phyloP scores from a whole-genome alignment of 1,140 invertebrate species.

The Bombyx mori region DNA sequence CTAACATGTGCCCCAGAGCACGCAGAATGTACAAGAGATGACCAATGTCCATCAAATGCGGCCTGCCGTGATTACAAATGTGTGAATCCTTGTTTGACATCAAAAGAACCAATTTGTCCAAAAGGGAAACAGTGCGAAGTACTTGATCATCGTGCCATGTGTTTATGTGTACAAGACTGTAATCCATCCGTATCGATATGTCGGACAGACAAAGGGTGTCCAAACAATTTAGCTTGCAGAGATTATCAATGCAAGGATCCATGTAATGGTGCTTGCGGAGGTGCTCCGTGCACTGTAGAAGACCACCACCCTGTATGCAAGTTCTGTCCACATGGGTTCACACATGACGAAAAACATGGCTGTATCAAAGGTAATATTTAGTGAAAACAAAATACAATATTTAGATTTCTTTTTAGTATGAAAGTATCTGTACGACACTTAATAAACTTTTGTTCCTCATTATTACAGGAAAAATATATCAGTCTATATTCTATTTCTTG shows the following conservation, averaged over 20 bases:
- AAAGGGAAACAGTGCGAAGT: slow-evolving; percentile 88
- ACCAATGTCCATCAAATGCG: slow-evolving; percentile 88
- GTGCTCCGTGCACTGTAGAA: slow-evolving; percentile 90
- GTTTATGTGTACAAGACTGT: slow-evolving; percentile 89
- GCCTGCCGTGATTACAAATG: slow-evolving; percentile 87
- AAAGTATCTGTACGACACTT: slow-evolving; percentile 55
- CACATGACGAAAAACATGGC: slow-evolving; percentile 90
- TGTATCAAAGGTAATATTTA: slow-evolving; percentile 91
- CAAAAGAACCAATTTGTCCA: slow-evolving; percentile 77
- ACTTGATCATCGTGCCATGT: slow-evolving; percentile 86
- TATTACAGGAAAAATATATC: slow-evolving; percentile 68
- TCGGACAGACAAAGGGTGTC: slow-evolving; percentile 89
- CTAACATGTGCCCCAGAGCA: slow-evolving; percentile 85
- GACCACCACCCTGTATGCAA: slow-evolving; percentile 94
- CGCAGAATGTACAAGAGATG: slow-evolving; percentile 83
- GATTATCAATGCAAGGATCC: slow-evolving; percentile 93
- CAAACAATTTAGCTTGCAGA: slow-evolving; percentile 85
- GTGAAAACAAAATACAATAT: slow-evolving; percentile 38
- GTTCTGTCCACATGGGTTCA: slow-evolving; percentile 93
- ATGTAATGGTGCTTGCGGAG: slow-evolving; percentile 85
- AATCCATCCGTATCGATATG: slow-evolving; percentile 89
- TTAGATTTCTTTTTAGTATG: slow-evolving; percentile 38
- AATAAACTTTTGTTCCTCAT: slow-evolving; percentile 70
- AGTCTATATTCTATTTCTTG: slow-evolving; percentile 62
- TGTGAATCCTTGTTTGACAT: slow-evolving; percentile 85